Conservation (phyloP, 2,888 invertebrate species). For the Entomobrya multifasciata region DNA sequence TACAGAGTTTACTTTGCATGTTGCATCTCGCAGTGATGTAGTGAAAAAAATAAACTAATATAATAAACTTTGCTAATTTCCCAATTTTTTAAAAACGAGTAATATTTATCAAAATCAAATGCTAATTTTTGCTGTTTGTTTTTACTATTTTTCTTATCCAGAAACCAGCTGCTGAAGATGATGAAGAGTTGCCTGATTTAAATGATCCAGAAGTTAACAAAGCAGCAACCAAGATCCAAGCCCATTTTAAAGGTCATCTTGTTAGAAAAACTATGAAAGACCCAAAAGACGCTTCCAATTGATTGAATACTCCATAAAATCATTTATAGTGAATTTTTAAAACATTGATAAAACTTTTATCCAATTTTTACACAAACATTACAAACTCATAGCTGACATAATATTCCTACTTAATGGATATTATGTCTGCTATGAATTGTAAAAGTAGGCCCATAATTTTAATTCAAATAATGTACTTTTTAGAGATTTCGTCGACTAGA, state of each 20-base stretch:
- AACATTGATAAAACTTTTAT: neutral
- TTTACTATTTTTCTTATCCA: slow-evolving; percentile 9
- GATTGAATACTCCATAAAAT: slow-evolving; percentile 72
- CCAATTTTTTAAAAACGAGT: no score
- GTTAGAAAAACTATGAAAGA: slow-evolving; percentile 76
- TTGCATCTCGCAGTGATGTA: neutral
- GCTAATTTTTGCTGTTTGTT: neutral
- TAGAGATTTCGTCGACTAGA: neutral
- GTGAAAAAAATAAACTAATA: no score
- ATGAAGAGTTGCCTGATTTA: slow-evolving; percentile 77
- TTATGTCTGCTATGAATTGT: neutral
- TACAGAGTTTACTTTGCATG: slow-evolving; percentile 14
- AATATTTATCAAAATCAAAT: no score
- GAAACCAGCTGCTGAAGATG: slow-evolving; percentile 72
- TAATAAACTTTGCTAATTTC: no score
- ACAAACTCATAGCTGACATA: neutral
- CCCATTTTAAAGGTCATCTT: slow-evolving; percentile 79
- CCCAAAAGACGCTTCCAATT: slow-evolving; percentile 73
- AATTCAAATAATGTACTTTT: neutral
- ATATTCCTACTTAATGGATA: neutral
- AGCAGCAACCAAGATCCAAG: slow-evolving; percentile 78
- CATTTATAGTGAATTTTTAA: slow-evolving; percentile 30
- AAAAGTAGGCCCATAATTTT: slow-evolving; percentile 10
- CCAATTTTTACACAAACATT: neutral
- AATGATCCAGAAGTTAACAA: slow-evolving; percentile 79